Conservation (phyloP, 2,888 invertebrate genomes). For the Pedicia rivosa region DNA sequence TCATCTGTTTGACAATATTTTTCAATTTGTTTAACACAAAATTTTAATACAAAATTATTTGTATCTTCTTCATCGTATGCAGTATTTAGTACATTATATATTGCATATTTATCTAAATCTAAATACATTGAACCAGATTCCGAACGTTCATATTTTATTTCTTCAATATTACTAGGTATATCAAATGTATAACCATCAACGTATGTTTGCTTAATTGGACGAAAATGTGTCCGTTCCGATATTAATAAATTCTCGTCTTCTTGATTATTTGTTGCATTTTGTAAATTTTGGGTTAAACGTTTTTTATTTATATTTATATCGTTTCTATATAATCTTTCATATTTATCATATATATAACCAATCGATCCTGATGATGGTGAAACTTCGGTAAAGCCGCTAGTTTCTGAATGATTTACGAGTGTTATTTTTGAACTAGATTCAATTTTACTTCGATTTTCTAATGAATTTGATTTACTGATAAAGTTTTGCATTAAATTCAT, state of each 20-base stretch:
- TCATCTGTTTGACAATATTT: conserved; percentile 41
- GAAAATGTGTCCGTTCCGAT: conserved; percentile 67
- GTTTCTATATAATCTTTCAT: conserved; percentile 2
- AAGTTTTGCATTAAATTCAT: too few species aligned
- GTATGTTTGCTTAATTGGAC: conserved; percentile 51
- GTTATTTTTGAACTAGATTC: conserved; percentile 12
- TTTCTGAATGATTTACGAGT: conserved; percentile 19
- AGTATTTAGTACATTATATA: conserved; percentile 18
- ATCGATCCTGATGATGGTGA: conserved; percentile 7
- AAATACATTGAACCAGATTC: conserved; percentile 44
- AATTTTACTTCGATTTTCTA: not conserved
- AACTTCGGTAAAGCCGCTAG: conserved; percentile 19
- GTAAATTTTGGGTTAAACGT: not conserved
- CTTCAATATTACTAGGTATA: conserved; percentile 44
- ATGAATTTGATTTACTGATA: not conserved
- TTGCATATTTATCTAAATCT: conserved; percentile 31
- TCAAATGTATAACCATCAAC: conserved; percentile 60
- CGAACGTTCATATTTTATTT: conserved; percentile 47
- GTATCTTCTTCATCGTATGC: conserved; percentile 16
- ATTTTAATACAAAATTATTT: conserved; percentile 44
- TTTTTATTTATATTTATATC: conserved; percentile 1
- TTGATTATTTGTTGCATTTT: not conserved
- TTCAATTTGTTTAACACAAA: conserved; percentile 42
- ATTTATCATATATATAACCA: not conserved
- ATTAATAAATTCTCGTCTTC: conserved; percentile 52